Evolutionary conservation across 2,888 invertebrate genomes (phyloP).

Genomic region (Drosophila koepferae): DNA sequence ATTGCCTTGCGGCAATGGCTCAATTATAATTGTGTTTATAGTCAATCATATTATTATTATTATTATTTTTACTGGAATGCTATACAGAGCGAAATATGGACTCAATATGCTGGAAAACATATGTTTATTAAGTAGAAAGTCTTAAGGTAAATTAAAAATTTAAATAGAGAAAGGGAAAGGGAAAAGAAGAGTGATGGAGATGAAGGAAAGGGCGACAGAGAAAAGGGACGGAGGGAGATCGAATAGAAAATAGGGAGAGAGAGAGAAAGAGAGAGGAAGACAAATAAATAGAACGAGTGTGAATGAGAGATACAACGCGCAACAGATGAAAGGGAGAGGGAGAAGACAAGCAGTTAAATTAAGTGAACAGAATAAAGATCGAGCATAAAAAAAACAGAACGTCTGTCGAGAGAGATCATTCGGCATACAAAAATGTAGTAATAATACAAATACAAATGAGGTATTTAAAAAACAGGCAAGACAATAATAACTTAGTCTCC

Average conservation of each 20-base stretch:
- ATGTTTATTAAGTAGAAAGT: background rate
- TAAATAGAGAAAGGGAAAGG: background rate
- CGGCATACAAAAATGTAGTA: too few relatives aligned
- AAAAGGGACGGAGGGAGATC: too few relatives aligned
- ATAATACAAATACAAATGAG: background rate
- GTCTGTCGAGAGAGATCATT: too few relatives aligned
- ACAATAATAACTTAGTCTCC: background rate
- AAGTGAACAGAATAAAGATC: too few relatives aligned
- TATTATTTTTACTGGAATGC: background rate
- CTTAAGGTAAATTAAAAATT: background rate
- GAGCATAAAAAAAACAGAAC: too few relatives aligned
- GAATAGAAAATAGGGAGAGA: background rate
- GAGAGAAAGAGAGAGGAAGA: background rate
- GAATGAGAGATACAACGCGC: background rate
- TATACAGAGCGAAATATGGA: background rate
- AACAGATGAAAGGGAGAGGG: background rate
- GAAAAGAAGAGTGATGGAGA: background rate
- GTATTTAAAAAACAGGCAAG: background rate
- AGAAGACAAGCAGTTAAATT: background rate
- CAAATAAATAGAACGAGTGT: background rate
- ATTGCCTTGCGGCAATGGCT: constrained; percentile 43
- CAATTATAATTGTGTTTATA: constrained; percentile 39
- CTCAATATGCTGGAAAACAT: background rate
- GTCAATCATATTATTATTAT: constrained; percentile 30
- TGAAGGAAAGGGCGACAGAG: too few relatives aligned